These are phyloP conservation scores for Apamea sordens DNA, from an alignment of 2,888 invertebrate species.

Conservation along the genomic window DNA sequence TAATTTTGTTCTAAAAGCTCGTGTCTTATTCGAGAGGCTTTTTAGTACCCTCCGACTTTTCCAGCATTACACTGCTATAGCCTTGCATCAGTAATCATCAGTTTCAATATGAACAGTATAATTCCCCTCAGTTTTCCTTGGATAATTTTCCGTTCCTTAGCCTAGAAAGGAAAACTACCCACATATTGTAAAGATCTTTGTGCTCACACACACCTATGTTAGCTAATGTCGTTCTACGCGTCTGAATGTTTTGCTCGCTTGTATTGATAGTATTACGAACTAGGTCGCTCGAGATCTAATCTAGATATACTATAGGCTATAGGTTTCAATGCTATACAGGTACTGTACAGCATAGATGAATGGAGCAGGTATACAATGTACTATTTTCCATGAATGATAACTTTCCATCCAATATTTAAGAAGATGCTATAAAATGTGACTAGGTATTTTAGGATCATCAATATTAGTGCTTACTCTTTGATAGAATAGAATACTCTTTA, in stretches of 20 bases:
- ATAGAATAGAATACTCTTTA: no score
- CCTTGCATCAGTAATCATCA: not conserved
- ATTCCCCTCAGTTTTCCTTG: constrained; percentile 1
- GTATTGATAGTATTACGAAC: constrained; percentile 62
- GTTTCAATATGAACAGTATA: not conserved
- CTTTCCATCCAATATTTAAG: not conserved
- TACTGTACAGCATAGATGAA: constrained; percentile 10
- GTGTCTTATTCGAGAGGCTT: not conserved
- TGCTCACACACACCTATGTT: constrained; percentile 47
- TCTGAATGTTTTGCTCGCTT: constrained; percentile 49
- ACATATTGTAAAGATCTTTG: constrained; percentile 51
- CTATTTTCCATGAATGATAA: not conserved
- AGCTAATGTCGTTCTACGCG: constrained; percentile 54
- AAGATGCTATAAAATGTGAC: not conserved
- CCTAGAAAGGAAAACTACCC: constrained; percentile 52
- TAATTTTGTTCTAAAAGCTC: not conserved
- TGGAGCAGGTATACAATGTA: constrained; percentile 2
- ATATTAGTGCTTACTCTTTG: not conserved
- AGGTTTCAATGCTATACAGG: constrained; percentile 56
- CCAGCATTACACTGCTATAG: not conserved
- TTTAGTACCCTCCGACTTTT: not conserved
- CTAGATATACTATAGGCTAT: constrained; percentile 45
- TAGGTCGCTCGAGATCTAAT: constrained; percentile 60
- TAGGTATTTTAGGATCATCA: not conserved
- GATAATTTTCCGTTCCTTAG: constrained; percentile 14